Evolutionary conservation across 2,113 vertebrate species (phyloP).

Genomic region (Spizaetus ornatus): DNA sequence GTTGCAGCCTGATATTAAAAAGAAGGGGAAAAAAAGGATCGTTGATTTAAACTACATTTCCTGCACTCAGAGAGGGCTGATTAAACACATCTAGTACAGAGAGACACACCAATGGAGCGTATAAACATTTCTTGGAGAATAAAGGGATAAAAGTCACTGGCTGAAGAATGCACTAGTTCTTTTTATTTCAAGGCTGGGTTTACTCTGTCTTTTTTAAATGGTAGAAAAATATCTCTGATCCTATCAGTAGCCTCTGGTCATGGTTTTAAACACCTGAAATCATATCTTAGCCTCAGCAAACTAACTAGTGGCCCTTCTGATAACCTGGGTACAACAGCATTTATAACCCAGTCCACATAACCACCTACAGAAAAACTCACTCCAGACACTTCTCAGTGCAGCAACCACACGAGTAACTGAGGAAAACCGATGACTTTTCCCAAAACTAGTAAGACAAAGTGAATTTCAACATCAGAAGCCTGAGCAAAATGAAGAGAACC

Average conservation of each 20-base stretch:
- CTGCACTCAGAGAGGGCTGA: not conserved
- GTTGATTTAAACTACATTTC: not conserved
- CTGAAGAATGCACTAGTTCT: not conserved
- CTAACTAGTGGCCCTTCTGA: not conserved
- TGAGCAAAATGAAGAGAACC: not conserved
- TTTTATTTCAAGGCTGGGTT: not conserved
- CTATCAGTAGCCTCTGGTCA: not conserved
- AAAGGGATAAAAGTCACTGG: not conserved
- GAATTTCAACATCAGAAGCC: not conserved
- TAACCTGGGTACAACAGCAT: fast-evolving
- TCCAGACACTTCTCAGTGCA: not conserved
- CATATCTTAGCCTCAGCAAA: not conserved
- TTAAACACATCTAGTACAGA: not conserved
- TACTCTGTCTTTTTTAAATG: not conserved
- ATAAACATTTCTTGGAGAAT: not conserved
- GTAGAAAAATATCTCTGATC: not conserved
- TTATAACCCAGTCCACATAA: not conserved
- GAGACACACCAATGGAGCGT: fast-evolving
- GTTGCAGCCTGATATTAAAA: not conserved
- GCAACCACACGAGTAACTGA: not conserved
- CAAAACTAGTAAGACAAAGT: not conserved
- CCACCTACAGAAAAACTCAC: not conserved
- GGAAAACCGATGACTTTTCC: too few relatives aligned
- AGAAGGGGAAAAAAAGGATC: not conserved
- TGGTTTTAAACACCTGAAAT: not conserved